A percentile compares a stretch with the other conserved stretches of the same genome.
phyloP scores from a whole-genome alignment of 2,113 vertebrate species.

The Monarcha castaneiventris region DNA sequence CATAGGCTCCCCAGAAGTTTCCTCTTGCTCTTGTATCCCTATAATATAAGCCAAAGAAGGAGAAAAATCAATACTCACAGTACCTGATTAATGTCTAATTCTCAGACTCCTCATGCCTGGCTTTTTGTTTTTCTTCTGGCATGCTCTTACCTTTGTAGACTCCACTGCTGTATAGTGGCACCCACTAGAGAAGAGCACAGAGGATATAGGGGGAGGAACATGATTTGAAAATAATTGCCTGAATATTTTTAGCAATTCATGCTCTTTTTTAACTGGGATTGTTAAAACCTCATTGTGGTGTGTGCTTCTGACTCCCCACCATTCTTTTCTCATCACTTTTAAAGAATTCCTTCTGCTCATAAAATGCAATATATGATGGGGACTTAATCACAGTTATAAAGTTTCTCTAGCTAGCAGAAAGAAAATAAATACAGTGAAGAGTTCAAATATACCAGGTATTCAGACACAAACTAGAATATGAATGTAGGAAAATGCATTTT shows the following conservation, averaged over 20 bases:
- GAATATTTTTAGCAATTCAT: not conserved
- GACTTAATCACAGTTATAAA: not conserved
- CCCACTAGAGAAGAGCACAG: not conserved
- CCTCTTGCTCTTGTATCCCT: conserved; percentile 44
- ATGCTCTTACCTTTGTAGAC: not conserved
- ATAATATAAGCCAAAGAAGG: not conserved
- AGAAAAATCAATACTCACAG: conserved; percentile 4
- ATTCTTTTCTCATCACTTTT: not conserved
- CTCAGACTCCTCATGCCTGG: not conserved
- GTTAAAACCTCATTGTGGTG: not conserved
- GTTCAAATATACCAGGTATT: not conserved
- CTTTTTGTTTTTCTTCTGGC: not conserved
- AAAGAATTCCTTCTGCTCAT: not conserved
- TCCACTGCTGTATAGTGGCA: not conserved
- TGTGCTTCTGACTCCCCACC: not conserved
- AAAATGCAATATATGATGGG: not conserved
- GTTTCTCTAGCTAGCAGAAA: conserved; percentile 1
- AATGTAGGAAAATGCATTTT: conserved; percentile 42
- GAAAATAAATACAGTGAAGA: not conserved
- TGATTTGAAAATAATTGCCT: not conserved
- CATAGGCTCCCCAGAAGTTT: conserved; percentile 1
- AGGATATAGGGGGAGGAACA: not conserved
- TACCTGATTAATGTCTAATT: conserved; percentile 1
- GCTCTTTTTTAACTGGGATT: not conserved
- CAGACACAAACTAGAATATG: conserved; percentile 9